Evolutionary conservation across 2,888 invertebrate genomes (phyloP), one percentile per base, ranked within the genome.

Genomic region (Troides oblongomaculatus): DNA sequence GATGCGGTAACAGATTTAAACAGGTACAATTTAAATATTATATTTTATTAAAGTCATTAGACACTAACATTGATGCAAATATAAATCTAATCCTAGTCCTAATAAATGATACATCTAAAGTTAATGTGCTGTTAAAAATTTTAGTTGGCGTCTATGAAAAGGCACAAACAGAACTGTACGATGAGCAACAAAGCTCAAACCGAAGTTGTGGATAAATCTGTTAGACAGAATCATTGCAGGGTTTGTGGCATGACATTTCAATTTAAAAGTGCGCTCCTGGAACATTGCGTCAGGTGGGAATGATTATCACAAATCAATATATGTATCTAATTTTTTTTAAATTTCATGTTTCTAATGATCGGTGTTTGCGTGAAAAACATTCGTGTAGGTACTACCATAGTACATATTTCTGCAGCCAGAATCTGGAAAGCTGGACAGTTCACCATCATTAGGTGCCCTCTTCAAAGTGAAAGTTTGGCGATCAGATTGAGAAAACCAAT

Each of bases 211-310:
- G 85, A 85, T 56, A 82, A 79, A 59, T 74, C 76, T 1, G 73
- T 77, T 0, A 79, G 86, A 14, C 85, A 84, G 72, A 88, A 88
- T 75, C 79, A 89, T 71, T 91, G 91, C 73, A 74, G 84, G 39
- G 77, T 82, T 0, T 92, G 91, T 71, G 92, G 90, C 2, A 73
- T 82, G 73, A 78, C 79, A 0, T 91, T 91, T 71, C 85, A 87
- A 66, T 89, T 87, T 70, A 90, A 89, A 74, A 88, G 84, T 74
- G 82, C 84, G 1, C 70, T 91, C 53, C 64, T 88, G 56, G 91
- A 92, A 64, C 91, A 90, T 73, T 84, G 82, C 71, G 82, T 87
- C 30, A 86, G 90, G 92, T 92, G 78, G 80, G 71, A 71, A 62
- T 39, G 7, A 53, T 53, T 53, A 53, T 6, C 3, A 53, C 7